phyloP scores from a whole-genome alignment of 2,797 vertebrate species.

The Phoebastria nigripes region DNA sequence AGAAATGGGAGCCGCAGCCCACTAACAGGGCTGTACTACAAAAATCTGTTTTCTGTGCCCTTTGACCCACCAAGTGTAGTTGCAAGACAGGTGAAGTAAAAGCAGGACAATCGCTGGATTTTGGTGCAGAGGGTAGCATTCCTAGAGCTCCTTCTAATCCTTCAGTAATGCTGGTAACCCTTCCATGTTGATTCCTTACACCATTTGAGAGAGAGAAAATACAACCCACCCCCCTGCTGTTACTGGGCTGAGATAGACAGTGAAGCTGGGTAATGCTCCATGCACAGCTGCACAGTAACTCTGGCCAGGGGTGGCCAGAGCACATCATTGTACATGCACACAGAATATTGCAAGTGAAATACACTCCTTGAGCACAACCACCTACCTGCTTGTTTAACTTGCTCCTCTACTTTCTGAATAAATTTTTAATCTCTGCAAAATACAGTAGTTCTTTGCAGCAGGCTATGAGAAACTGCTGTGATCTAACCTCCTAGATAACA shows the following conservation, averaged over 20 bases:
- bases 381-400: neutral
- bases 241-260: neutral
- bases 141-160: neutral
- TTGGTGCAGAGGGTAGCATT: neutral
- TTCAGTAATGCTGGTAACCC: accelerated
- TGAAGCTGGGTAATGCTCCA: neutral
- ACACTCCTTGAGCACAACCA: too few relatives aligned
- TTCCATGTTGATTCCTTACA: neutral
- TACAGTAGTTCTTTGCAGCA: neutral
- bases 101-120: neutral
- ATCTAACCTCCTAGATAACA: neutral
- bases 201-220: neutral
- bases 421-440: neutral
- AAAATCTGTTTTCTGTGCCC: neutral
- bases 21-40: neutral
- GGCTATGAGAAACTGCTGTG: neutral
- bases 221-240: neutral
- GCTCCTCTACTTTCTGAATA: neutral
- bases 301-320: neutral
- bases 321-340: accelerated
- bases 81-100: neutral
- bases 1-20: neutral
- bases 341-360: neutral
- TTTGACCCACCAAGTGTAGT: neutral
- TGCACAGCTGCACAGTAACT: neutral